Percentiles rank a stretch among this genome's conserved stretches.
phyloP scores from a whole-genome alignment of 2,797 vertebrate genomes.

The Silurus aristotelis region DNA sequence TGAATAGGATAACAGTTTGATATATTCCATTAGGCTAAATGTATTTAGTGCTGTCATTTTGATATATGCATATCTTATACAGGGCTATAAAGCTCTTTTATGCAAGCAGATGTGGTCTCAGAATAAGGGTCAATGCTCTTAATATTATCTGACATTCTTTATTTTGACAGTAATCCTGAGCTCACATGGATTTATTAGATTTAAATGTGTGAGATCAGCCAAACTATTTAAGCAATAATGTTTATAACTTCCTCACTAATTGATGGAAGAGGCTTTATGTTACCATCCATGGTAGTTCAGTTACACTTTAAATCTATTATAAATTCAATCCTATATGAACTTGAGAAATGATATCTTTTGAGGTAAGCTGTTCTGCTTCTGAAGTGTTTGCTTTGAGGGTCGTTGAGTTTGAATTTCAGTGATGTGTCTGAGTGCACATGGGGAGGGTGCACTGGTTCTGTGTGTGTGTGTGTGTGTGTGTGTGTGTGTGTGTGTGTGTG shows the following conservation, averaged over 20 bases:
- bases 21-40: constrained; percentile 1
- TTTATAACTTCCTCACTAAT: neutral
- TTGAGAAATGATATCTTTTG: constrained; percentile 60
- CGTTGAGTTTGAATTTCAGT: constrained; percentile 66
- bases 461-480: constrained; percentile 58
- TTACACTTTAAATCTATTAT: neutral
- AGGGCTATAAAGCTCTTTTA: constrained; percentile 5
- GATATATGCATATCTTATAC: neutral
- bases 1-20: neutral
- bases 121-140: neutral
- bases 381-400: constrained; percentile 58
- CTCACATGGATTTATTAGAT: neutral
- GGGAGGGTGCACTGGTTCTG: constrained; percentile 64
- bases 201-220: neutral
- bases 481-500: constrained; percentile 56
- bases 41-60: neutral
- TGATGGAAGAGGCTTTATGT: neutral
- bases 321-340: constrained; percentile 50
- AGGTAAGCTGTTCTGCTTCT: constrained; percentile 42
- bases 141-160: neutral
- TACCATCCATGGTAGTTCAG: neutral
- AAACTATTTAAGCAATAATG: neutral
- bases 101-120: constrained; percentile 4
- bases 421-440: constrained; percentile 67
- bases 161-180: neutral